Conservation (phyloP, 2,113 vertebrate species). For the Hepsetus odoe region DNA sequence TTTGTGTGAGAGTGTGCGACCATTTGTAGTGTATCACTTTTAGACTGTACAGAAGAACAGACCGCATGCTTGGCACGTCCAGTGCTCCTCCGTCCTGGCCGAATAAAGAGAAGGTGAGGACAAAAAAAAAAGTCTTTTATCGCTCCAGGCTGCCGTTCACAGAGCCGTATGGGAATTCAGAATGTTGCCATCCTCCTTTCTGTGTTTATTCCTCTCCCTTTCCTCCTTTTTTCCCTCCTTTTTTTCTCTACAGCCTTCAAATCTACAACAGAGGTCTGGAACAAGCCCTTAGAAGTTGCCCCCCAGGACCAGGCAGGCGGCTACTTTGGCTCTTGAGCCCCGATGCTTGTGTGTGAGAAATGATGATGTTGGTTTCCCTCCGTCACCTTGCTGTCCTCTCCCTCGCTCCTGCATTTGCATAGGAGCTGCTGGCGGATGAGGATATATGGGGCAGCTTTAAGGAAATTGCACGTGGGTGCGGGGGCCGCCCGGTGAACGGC, state of each 20-base stretch:
- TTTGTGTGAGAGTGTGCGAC: neutral
- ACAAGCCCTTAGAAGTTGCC: constrained; percentile 1
- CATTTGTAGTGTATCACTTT: neutral
- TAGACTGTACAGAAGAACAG: constrained; percentile 37
- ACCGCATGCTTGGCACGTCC: constrained; percentile 72
- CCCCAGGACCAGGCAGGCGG: constrained; percentile 13
- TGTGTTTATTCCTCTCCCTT: constrained; percentile 62
- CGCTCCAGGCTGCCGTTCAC: constrained; percentile 72
- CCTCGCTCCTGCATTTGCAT: constrained; percentile 74
- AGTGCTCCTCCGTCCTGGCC: constrained; percentile 64
- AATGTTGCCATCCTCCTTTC: constrained; percentile 72
- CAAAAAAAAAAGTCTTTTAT: constrained; percentile 68
- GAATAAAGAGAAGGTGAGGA: constrained; percentile 77
- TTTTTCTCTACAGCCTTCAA: constrained; percentile 26
- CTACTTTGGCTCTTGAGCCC: constrained; percentile 19
- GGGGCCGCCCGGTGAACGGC: constrained; percentile 50
- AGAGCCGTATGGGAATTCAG: constrained; percentile 72
- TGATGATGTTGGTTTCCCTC: constrained; percentile 66
- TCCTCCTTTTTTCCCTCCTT: constrained; percentile 3
- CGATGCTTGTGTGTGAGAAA: constrained; percentile 42
- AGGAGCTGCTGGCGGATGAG: constrained; percentile 64
- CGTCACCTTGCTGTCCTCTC: constrained; percentile 66
- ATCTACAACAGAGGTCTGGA: constrained; percentile 3
- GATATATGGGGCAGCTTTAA: constrained; percentile 80
- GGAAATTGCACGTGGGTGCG: constrained; percentile 73